A percentile compares a stretch with the other conserved stretches of the same genome.
These are phyloP conservation scores for Gymnoscopelus braueri DNA, from an alignment of 2,797 vertebrate genomes.

Conservation along the genomic window DNA sequence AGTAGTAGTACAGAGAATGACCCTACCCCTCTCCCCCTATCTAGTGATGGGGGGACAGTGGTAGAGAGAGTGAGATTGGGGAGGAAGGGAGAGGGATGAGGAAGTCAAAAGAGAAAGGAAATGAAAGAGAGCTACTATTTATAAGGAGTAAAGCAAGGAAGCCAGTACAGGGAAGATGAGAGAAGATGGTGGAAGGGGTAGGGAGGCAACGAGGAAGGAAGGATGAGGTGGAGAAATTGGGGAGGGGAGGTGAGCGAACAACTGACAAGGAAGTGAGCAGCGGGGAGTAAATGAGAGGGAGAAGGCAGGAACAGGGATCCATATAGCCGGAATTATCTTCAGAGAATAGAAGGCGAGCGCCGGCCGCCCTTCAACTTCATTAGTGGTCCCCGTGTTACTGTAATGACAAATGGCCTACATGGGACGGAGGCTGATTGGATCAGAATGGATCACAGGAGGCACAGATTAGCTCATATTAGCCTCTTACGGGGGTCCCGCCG, in stretches of 20 bases:
- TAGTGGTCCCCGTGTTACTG: conserved; percentile 64
- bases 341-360: conserved; percentile 38
- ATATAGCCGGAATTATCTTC: conserved; percentile 39
- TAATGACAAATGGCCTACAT: conserved; percentile 61
- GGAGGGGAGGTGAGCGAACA: background rate
- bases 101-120: conserved; percentile 33
- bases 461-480: conserved; percentile 72
- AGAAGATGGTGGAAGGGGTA: background rate
- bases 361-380: conserved; percentile 59
- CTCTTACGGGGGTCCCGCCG: conserved; percentile 52
- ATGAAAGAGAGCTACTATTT: conserved; percentile 29
- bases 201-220: background rate
- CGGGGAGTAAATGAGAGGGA: too few relatives aligned
- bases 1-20: background rate
- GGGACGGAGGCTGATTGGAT: conserved; percentile 62
- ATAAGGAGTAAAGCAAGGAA: background rate
- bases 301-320: conserved; percentile 2
- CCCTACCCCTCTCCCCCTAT: too few relatives aligned
- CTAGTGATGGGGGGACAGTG: conserved; percentile 2
- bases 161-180: background rate
- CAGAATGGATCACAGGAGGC: conserved; percentile 67
- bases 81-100: background rate
- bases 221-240: background rate
- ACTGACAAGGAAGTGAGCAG: too few relatives aligned
- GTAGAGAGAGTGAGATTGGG: background rate